These are phyloP conservation scores for Pandemis cinnamomeana DNA, from an alignment of 2,888 invertebrate species.

Conservation along the genomic window DNA sequence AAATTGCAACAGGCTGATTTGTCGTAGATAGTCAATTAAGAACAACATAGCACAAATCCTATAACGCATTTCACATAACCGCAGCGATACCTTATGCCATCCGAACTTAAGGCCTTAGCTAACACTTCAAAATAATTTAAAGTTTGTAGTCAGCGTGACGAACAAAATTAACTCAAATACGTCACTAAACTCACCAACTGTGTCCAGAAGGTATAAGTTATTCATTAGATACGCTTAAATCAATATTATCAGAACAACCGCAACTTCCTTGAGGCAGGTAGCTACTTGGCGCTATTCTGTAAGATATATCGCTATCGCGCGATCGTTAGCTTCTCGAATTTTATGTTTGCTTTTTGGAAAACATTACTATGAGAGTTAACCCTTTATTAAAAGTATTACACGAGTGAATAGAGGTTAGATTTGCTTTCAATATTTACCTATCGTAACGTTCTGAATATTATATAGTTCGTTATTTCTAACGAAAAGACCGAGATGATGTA, in stretches of 20 bases:
- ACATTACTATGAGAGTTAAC: no score
- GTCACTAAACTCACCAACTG: conserved; percentile 6
- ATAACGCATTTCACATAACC: background rate
- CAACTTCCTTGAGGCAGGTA: conserved; percentile 25
- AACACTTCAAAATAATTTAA: conserved; percentile 7
- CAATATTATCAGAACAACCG: conserved; percentile 31
- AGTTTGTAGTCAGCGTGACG: conserved; percentile 5
- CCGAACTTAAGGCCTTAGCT: background rate
- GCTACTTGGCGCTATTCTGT: background rate
- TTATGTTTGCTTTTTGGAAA: background rate
- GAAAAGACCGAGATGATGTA: no score
- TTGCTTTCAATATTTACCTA: no score
- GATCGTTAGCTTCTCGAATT: background rate
- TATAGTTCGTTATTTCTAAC: no score
- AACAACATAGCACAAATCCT: background rate
- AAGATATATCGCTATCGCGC: background rate
- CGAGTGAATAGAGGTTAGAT: no score
- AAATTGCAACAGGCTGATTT: no score
- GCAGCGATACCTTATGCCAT: background rate
- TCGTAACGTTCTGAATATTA: no score
- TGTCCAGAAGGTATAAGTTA: conserved; percentile 24
- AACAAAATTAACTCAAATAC: conserved; percentile 19
- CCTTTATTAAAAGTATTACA: no score
- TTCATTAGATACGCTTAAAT: conserved; percentile 34
- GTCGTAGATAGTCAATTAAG: no score